phyloP scores from a whole-genome alignment of 2,797 vertebrate species.

The Rhynchonycteris naso region DNA sequence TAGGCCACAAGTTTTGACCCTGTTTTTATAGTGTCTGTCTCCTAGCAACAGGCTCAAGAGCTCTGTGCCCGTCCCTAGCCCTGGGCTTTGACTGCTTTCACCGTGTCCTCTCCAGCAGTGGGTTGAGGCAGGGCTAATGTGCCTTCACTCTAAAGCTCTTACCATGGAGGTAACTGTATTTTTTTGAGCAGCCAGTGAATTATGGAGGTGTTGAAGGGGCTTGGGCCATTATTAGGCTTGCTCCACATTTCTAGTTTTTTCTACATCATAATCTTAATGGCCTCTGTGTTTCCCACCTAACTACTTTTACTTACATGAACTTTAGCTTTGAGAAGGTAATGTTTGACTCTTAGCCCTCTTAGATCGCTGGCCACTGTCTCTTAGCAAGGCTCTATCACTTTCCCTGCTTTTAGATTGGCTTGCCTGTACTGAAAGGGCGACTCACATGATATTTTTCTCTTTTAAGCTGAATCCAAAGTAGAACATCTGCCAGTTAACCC shows the following conservation, averaged over 20 bases:
- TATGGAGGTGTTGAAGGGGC: neutral
- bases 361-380: neutral
- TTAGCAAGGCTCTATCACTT: neutral
- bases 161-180: neutral
- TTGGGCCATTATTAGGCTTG: slow-evolving; percentile 6
- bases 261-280: neutral
- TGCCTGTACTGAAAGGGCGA: neutral
- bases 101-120: slow-evolving; percentile 2
- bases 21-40: slow-evolving; percentile 61
- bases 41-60: slow-evolving; percentile 65
- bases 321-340: slow-evolving; percentile 20
- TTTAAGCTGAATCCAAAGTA: neutral
- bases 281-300: neutral
- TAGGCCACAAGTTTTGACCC: slow-evolving; percentile 58
- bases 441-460: slow-evolving; percentile 9
- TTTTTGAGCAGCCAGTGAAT: neutral
- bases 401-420: neutral
- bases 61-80: neutral
- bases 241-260: neutral
- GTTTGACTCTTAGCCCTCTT: neutral
- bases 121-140: neutral
- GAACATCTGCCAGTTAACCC: neutral
- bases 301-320: slow-evolving; percentile 1
- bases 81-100: slow-evolving; percentile 39
- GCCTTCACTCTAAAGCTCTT: neutral